Evolutionary conservation across 2,113 vertebrate genomes (phyloP).

Genomic region (Lepus timidus): DNA sequence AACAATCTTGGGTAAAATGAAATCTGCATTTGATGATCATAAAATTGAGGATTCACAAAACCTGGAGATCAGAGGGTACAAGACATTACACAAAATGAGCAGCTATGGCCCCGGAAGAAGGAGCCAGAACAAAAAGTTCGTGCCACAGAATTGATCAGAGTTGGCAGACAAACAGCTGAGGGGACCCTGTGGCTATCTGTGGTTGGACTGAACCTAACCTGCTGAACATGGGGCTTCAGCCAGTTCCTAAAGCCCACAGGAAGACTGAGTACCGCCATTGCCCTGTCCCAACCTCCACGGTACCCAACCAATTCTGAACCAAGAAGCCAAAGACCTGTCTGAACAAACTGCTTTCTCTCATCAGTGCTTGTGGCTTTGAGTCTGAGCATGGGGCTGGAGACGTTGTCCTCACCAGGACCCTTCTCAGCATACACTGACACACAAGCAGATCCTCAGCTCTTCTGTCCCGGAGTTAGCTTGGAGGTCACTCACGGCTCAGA

Average conservation of each 20-base stretch:
- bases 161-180: not conserved
- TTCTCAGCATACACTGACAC: not conserved
- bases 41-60: not conserved
- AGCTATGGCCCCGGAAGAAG: not conserved
- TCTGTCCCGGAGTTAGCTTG: fast-evolving
- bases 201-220: not conserved
- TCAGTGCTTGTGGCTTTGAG: too few species aligned
- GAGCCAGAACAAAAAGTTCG: not conserved
- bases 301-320: too few species aligned
- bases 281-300: not conserved
- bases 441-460: fast-evolving
- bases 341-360: not conserved
- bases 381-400: not conserved
- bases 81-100: not conserved
- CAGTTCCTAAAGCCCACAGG: not conserved
- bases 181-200: too few species aligned
- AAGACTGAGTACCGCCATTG: not conserved
- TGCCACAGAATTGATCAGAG: not conserved
- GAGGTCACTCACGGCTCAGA: not conserved
- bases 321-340: not conserved
- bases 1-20: not conserved
- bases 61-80: not conserved
- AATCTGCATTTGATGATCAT: not conserved
- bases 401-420: too few species aligned
- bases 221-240: too few species aligned